Evolutionary conservation across 2,888 invertebrate genomes (phyloP), one percentile per base, ranked within the genome.

Genomic region (Lepidochrysops patricia): DNA sequence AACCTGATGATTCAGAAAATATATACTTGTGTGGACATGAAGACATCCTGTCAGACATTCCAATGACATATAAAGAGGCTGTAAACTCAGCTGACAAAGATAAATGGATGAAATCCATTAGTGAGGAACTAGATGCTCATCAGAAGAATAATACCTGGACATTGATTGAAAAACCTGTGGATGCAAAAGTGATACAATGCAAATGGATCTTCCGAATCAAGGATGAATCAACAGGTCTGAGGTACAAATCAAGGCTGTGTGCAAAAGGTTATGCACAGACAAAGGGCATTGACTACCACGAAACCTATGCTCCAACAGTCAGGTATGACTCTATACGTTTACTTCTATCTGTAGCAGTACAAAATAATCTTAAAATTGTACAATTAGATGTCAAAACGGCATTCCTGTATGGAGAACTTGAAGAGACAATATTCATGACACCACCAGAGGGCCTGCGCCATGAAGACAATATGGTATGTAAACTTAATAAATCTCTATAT

Each of bases 331-430:
- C 61, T 57, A 49, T 50, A 50, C 50, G 65, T 29, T 23, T 67
- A 13, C 32, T 68, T 50, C 57, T 68, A 32, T 64, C 65, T 50
- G 59, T 60, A 35, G 67, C 63, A 19, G 64, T 58, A 48, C 64
- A 66, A 58, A 23, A 66, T 59, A 61, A 65, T 13, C 23, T 64
- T 2, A 9, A 66, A 9, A 63, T 68, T 4, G 19, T 61, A 1
- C 68, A 70, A 29, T 66, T 69, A 58, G 68, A 68, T 60, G 32
- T 68, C 5, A 65, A 63, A 61, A 67, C 68, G 32, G 69, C 68
- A 25, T 68, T 68, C 29, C 25, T 68, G n/a, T 67, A 68, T 62
- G 63, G 63, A 60, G 62, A 63, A 57, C 63, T 57, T 34, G 62
- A 66, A 0, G 65, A 63, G 37, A 64, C 54, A 23, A 64, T 67